Percentiles rank a stretch among this genome's conserved stretches.
phyloP scores from a whole-genome alignment of 2,797 vertebrate species.

The Coccyzus lansbergi region DNA sequence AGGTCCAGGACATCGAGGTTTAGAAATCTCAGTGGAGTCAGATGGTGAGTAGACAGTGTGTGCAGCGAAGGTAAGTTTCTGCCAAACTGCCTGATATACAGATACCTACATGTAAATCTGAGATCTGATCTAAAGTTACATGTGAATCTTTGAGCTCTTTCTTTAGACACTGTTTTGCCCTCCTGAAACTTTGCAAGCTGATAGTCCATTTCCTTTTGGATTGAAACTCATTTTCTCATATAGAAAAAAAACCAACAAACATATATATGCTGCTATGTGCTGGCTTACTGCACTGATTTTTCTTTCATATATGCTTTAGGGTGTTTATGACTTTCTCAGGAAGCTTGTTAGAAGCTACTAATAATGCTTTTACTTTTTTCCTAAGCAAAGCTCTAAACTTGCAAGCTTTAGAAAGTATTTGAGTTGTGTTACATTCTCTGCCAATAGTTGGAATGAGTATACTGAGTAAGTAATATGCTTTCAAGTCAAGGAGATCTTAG shows the following conservation, averaged over 20 bases:
- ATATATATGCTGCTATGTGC: not conserved
- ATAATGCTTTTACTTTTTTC: not conserved
- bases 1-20: not conserved
- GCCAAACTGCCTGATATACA: not conserved
- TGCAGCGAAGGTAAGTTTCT: not conserved
- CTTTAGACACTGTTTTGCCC: not conserved
- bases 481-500: not conserved
- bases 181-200: not conserved
- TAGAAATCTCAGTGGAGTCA: not conserved
- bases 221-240: not conserved
- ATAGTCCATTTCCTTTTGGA: not conserved
- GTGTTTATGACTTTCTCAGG: not conserved
- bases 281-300: not conserved
- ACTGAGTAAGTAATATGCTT: not conserved
- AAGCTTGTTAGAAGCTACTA: not conserved
- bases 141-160: not conserved
- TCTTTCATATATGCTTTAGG: not conserved
- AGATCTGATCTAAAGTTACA: not conserved
- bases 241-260: not conserved
- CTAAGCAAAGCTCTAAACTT: not conserved
- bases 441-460: not conserved
- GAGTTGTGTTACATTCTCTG: not conserved
- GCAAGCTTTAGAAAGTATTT: not conserved
- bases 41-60: too few species aligned
- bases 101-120: not conserved